Evolutionary conservation across 1,140 invertebrate genomes (phyloP), one percentile per base, ranked within the genome.

Genomic region (Himalopsyche phryganea): DNA sequence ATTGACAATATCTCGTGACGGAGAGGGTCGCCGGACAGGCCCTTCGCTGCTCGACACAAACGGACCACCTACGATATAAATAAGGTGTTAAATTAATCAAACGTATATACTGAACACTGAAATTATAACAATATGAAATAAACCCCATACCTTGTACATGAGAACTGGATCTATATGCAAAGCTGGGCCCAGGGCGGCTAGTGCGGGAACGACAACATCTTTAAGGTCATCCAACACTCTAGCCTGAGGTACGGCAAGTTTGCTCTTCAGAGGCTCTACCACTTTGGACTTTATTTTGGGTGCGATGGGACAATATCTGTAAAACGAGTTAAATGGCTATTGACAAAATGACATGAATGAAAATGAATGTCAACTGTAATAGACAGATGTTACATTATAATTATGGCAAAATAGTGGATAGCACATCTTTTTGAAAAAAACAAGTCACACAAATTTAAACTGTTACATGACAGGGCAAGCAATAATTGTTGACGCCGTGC

Each of bases 81-180:
- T 5, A 9, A 28, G 23, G 9, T 28, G 9, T 28, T 28, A 5
- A 9, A 28, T 9, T 28, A 28, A 28, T 3, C 9, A 28, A 9
- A 28, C 3, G 23, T 28, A 28, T 28, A 9, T 9, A 28, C 23
- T 28, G 23, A 28, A 28, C 23, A 28, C 23, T 28, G 4, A 28
- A 28, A 28, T 28, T 28, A 9, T 5, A 28, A 28, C 23, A 28
- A 28, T 28, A 28, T 28, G 23, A 28, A 28, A 28, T 28, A 9
- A 28, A 28, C 9, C 23, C 23, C 9, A 28, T 28, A 92, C 80
- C 79, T 95, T 96, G 67, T 94, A 90, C 77, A 98, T 86, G 11
- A 97, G 77, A 56, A 94, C 84, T 0, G 94, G 88, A 79, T 98
- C 92, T 63, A 84, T 83, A 61, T 92, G 87, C 44, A 98, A 76